These are phyloP conservation scores for Mimachlamys varia DNA, from an alignment of 2,888 invertebrate species.

Conservation along the genomic window DNA sequence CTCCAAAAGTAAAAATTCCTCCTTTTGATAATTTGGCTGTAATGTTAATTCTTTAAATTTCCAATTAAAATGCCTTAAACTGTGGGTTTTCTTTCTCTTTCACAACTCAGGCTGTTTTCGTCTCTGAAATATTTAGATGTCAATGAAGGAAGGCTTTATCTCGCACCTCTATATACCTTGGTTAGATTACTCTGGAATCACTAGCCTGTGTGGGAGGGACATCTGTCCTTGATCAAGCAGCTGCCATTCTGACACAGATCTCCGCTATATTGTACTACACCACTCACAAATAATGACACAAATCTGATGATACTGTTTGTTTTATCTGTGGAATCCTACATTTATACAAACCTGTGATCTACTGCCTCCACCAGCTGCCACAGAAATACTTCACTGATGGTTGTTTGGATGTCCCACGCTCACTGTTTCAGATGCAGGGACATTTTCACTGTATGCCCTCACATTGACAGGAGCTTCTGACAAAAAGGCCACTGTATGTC, in stretches of 20 bases:
- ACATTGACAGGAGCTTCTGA: not conserved
- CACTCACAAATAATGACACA: not conserved
- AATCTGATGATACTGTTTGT: not conserved
- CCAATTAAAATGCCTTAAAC: too few species aligned
- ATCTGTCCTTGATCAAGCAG: not conserved
- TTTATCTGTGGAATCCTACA: not conserved
- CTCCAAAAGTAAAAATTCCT: too few species aligned
- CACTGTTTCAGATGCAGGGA: not conserved
- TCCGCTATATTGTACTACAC: not conserved
- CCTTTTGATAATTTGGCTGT: too few species aligned
- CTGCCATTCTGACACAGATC: not conserved
- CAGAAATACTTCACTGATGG: not conserved
- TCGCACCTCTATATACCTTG: too few species aligned
- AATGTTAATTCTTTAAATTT: too few species aligned
- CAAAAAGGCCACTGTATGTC: constrained; percentile 29
- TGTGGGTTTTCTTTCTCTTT: too few species aligned
- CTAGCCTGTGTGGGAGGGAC: not conserved
- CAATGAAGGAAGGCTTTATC: too few species aligned
- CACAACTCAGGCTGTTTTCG: too few species aligned
- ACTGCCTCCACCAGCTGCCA: constrained; percentile 2
- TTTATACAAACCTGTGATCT: not conserved
- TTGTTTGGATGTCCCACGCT: not conserved
- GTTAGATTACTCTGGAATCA: too few species aligned
- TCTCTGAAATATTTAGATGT: too few species aligned
- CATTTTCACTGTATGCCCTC: not conserved